These are phyloP conservation scores for Oryzias woworae DNA, from an alignment of 2,113 vertebrate genomes.

Conservation along the genomic window DNA sequence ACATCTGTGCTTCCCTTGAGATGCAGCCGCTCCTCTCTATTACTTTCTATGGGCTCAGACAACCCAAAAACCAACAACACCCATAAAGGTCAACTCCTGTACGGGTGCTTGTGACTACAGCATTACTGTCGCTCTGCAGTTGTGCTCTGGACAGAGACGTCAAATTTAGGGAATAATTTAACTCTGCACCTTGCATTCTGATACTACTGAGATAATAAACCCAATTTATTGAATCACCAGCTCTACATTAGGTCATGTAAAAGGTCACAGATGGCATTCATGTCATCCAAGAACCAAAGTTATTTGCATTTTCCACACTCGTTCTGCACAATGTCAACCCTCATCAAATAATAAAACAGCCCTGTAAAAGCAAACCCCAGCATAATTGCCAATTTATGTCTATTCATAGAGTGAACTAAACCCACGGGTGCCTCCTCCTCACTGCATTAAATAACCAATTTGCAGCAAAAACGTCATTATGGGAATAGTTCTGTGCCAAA, in stretches of 20 bases:
- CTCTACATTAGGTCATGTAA: constrained; percentile 3
- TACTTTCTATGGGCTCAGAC: too few species aligned
- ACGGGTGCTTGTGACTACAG: too few species aligned
- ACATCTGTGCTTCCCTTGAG: too few species aligned
- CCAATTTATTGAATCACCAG: constrained; percentile 8
- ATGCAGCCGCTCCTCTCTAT: too few species aligned
- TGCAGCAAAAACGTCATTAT: constrained; percentile 37
- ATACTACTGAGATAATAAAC: constrained; percentile 4
- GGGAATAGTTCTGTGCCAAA: constrained; percentile 33
- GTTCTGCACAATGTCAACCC: constrained; percentile 30
- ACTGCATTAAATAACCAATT: constrained; percentile 47
- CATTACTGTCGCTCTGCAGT: too few species aligned
- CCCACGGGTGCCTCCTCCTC: constrained; percentile 15
- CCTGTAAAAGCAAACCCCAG: constrained; percentile 21
- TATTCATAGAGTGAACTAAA: constrained; percentile 19
- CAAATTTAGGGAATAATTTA: constrained; percentile 16
- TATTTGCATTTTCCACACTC: constrained; percentile 26
- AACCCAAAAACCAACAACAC: too few species aligned
- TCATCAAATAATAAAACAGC: constrained; percentile 10
- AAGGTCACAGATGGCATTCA: constrained; percentile 25
- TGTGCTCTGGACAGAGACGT: background rate
- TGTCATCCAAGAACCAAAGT: constrained; percentile 24
- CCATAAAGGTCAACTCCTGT: too few species aligned
- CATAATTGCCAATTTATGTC: constrained; percentile 37
- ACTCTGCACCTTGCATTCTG: background rate